Percentiles rank a stretch among this genome's conserved stretches.
Evolutionary conservation across 2,113 vertebrate species (phyloP).

Genomic region (Aythya baeri): DNA sequence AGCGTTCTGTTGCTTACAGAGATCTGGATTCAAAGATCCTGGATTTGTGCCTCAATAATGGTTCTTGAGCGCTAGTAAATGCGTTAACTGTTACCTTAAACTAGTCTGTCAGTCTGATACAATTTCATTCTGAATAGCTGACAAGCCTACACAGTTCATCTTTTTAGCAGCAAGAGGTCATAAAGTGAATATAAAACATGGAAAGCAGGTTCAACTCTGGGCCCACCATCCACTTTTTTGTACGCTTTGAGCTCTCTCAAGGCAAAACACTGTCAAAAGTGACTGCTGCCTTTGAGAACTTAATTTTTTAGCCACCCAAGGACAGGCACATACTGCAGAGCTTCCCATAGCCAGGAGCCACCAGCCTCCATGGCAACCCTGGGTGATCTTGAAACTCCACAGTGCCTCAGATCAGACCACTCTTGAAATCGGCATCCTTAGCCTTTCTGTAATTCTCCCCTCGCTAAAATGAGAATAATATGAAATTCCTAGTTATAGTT

Average conservation of each 20-base stretch:
- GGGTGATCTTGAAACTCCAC: background rate
- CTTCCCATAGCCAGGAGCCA: background rate
- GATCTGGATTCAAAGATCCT: background rate
- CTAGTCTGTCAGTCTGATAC: background rate
- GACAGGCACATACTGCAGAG: background rate
- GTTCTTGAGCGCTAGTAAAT: background rate
- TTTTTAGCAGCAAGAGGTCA: background rate
- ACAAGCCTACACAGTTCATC: background rate
- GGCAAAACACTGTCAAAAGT: background rate
- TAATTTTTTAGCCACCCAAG: background rate
- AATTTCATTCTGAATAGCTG: background rate
- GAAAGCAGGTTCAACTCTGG: background rate
- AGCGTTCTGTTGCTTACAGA: background rate
- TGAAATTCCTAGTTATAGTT: background rate
- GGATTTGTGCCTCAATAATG: background rate
- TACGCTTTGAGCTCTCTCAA: background rate
- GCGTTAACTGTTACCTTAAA: background rate
- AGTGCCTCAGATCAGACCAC: background rate
- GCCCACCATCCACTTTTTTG: background rate
- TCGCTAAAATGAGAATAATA: background rate
- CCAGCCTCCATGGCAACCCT: background rate
- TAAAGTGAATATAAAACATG: background rate
- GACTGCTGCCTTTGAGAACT: background rate
- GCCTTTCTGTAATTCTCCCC: background rate
- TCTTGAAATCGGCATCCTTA: background rate